A percentile compares a stretch with the other conserved stretches of the same genome.
Evolutionary conservation across 2,797 vertebrate species (phyloP).

Genomic region (Esox lucius): DNA sequence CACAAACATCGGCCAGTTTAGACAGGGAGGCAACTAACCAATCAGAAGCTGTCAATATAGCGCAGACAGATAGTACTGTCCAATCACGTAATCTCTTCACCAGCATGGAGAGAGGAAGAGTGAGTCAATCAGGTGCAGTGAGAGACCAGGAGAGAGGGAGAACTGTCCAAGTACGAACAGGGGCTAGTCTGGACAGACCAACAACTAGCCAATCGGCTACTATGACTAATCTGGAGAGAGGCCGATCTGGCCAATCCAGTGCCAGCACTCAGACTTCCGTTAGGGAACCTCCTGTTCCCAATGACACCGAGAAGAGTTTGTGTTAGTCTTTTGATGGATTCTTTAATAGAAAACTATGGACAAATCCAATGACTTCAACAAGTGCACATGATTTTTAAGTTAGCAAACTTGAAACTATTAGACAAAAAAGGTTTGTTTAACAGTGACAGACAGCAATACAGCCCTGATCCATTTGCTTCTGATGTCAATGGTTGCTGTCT

Average conservation of each 20-base stretch:
- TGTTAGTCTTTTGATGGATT: background rate
- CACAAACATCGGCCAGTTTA: background rate
- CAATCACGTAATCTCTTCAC: slow-evolving; percentile 54
- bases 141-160: slow-evolving; percentile 20
- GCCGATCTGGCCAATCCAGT: slow-evolving; percentile 61
- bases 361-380: background rate
- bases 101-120: slow-evolving; percentile 65
- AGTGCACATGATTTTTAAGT: background rate
- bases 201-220: slow-evolving; percentile 55
- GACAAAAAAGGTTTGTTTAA: background rate
- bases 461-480: background rate
- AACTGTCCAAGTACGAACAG: slow-evolving; percentile 57
- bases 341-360: background rate
- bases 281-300: background rate
- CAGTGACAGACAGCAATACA: background rate
- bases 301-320: background rate
- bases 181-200: slow-evolving; percentile 71
- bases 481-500: background rate
- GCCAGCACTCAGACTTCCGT: slow-evolving; percentile 50
- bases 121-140: slow-evolving; percentile 50
- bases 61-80: slow-evolving; percentile 3
- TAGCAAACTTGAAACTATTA: background rate
- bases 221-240: slow-evolving; percentile 67
- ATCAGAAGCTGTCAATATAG: slow-evolving; percentile 6
- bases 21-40: slow-evolving; percentile 15